Conservation (phyloP, 1,140 invertebrate genomes). For the Octopus bimaculoides region DNA sequence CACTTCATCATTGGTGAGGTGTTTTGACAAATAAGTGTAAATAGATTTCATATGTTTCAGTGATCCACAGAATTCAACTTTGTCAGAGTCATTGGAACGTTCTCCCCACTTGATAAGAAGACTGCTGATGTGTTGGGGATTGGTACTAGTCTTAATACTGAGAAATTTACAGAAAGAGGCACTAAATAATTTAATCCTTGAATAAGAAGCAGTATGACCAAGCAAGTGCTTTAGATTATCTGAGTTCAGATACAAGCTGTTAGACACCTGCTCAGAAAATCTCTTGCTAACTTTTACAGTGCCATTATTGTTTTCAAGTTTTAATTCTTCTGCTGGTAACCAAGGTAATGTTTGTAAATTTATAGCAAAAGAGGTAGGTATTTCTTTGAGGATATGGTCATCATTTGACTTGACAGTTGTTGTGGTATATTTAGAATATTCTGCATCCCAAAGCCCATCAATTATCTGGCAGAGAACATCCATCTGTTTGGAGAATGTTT, state of each 20-base stretch:
- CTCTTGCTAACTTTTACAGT: neutral
- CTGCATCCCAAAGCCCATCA: conserved; percentile 35
- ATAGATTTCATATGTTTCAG: conserved; percentile 37
- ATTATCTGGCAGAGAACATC: conserved; percentile 32
- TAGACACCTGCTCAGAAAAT: conserved; percentile 25
- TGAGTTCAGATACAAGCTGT: conserved; percentile 31
- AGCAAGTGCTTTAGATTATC: conserved; percentile 26
- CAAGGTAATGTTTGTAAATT: conserved; percentile 33
- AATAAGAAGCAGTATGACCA: conserved; percentile 38
- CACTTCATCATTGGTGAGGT: conserved; percentile 37
- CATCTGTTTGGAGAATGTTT: conserved; percentile 35
- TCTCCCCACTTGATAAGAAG: conserved; percentile 37
- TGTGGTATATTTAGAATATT: conserved; percentile 26
- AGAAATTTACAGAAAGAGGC: conserved; percentile 34
- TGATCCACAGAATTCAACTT: conserved; percentile 31
- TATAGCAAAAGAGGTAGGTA: conserved; percentile 36
- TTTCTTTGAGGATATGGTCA: conserved; percentile 19
- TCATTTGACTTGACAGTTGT: conserved; percentile 20
- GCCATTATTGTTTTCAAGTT: neutral
- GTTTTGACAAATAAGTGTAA: conserved; percentile 37
- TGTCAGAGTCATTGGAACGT: conserved; percentile 23
- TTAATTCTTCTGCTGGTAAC: conserved; percentile 35
- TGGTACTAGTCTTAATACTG: conserved; percentile 33
- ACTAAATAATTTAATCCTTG: conserved; percentile 9
- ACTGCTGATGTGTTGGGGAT: conserved; percentile 24